Conservation (phyloP, 1,140 invertebrate species). For the Penaeus indicus region DNA sequence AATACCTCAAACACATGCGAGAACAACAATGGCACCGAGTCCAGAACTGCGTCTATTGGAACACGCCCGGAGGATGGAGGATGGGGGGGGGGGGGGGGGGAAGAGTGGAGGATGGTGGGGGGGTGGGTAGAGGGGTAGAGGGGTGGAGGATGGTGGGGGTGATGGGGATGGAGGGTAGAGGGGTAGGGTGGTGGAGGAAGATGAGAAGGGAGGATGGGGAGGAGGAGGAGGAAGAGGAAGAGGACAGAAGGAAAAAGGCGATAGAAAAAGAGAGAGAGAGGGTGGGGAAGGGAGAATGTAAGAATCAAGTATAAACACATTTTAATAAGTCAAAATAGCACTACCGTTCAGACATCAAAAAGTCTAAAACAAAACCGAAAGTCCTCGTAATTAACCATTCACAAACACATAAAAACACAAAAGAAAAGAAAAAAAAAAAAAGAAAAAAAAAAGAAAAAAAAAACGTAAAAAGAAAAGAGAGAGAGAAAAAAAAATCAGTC, state of each 20-base stretch:
- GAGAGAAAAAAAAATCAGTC: too few relatives aligned
- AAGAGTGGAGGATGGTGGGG: neutral
- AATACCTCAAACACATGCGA: constrained; percentile 62
- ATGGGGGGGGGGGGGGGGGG: neutral
- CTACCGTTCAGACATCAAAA: too few relatives aligned
- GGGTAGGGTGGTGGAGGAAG: neutral
- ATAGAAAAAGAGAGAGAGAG: neutral
- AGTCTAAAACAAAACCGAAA: neutral
- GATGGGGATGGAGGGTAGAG: neutral
- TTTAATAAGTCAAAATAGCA: too few relatives aligned
- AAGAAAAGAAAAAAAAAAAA: neutral
- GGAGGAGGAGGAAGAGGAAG: constrained; percentile 28
- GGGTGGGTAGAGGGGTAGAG: neutral
- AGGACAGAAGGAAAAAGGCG: neutral
- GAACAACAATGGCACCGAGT: neutral
- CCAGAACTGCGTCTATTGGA: constrained; percentile 19
- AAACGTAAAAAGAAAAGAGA: neutral
- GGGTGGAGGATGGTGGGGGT: neutral
- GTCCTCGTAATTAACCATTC: too few relatives aligned
- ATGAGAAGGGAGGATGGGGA: constrained; percentile 4
- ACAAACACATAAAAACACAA: too few relatives aligned
- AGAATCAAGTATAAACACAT: too few relatives aligned
- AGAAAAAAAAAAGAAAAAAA: neutral
- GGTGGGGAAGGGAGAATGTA: neutral
- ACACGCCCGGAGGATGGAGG: neutral